Conservation (phyloP, 2,888 invertebrate species). For the Tubulanus polymorphus region DNA sequence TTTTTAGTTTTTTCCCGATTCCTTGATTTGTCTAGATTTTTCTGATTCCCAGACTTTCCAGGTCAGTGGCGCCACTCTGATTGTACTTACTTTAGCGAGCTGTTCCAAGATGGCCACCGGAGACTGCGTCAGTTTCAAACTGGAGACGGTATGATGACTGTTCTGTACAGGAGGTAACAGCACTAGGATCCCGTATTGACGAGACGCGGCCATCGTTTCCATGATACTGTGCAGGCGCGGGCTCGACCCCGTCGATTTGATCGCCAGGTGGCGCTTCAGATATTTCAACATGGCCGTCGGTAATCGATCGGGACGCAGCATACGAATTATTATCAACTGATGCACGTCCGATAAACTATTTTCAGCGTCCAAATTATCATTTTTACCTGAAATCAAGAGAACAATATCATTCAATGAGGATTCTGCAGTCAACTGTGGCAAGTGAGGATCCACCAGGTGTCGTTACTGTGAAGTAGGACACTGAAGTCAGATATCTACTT, state of each 20-base stretch:
- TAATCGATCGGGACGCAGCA: constrained; percentile 50
- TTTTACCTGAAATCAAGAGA: too few species aligned
- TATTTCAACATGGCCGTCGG: constrained; percentile 39
- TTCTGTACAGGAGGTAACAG: constrained; percentile 34
- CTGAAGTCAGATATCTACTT: too few species aligned
- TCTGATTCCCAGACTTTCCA: too few species aligned
- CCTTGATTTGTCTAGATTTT: too few species aligned
- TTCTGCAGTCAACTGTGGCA: too few species aligned
- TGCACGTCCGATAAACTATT: constrained; percentile 42
- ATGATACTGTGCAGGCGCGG: constrained; percentile 32
- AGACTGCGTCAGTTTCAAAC: constrained; percentile 31
- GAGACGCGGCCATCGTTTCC: constrained; percentile 1
- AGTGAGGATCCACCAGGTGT: too few species aligned
- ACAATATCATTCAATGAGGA: too few species aligned
- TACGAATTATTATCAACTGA: constrained; percentile 45
- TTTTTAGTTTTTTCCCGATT: too few species aligned
- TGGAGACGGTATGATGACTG: constrained; percentile 27
- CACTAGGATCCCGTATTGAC: constrained; percentile 39
- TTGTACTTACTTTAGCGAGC: constrained; percentile 31
- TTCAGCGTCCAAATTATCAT: too few species aligned
- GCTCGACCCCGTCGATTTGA: constrained; percentile 30
- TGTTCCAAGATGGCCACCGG: constrained; percentile 29
- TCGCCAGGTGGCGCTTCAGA: constrained; percentile 35
- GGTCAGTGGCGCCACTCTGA: too few species aligned
- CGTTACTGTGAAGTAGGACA: too few species aligned